Percentiles rank a stretch among this genome's conserved stretches.
Conservation (phyloP, 2,888 invertebrate species). For the Eristalis pertinax region DNA sequence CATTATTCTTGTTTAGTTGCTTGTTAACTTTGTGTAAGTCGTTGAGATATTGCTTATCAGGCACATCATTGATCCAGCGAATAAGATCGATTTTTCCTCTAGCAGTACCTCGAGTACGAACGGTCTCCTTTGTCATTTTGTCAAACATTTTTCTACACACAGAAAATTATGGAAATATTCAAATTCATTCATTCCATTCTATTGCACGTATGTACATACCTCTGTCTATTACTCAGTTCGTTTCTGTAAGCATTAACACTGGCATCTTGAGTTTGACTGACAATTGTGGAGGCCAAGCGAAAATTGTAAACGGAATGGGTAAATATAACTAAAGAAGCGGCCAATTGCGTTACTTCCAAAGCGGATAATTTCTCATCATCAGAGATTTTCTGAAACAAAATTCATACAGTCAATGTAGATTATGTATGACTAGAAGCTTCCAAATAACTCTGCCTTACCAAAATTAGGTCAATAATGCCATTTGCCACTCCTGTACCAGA, state of each 20-base stretch:
- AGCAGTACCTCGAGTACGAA: constrained; percentile 74
- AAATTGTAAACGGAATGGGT: constrained; percentile 79
- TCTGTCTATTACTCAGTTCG: constrained; percentile 77
- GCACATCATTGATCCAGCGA: constrained; percentile 78
- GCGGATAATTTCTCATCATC: constrained; percentile 76
- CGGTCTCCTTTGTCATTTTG: constrained; percentile 77
- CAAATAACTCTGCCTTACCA: constrained; percentile 74
- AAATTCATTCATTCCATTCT: too few species aligned
- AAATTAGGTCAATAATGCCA: constrained; percentile 76
- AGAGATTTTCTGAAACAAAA: constrained; percentile 74
- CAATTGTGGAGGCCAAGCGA: constrained; percentile 77
- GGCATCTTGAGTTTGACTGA: constrained; percentile 74
- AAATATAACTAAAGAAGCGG: constrained; percentile 78
- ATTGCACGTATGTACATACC: too few species aligned
- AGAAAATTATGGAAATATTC: too few species aligned
- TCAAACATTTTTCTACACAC: constrained; percentile 76
- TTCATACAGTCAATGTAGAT: too few species aligned
- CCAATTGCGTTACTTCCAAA: constrained; percentile 76
- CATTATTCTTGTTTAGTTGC: constrained; percentile 74
- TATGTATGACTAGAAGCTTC: too few species aligned
- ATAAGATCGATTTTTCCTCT: constrained; percentile 78
- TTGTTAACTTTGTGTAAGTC: constrained; percentile 77
- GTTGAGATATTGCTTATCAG: constrained; percentile 77
- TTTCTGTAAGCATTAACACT: constrained; percentile 75
- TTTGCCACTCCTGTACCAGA: constrained; percentile 78